Evolutionary conservation across 1,140 invertebrate species (phyloP).

Genomic region (Pogonognathellus flavescens): DNA sequence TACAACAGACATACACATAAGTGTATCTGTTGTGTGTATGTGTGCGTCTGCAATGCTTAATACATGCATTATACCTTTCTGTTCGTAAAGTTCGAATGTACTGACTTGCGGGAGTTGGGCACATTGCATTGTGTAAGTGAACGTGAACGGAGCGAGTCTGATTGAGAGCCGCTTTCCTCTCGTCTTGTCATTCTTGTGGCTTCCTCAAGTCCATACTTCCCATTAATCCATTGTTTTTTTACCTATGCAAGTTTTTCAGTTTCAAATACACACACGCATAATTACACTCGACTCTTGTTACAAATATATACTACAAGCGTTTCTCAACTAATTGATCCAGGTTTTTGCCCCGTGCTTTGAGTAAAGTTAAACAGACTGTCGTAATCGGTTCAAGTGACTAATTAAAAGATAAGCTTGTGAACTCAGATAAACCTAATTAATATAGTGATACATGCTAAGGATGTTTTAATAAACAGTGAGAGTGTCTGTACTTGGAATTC

Average conservation of each 20-base stretch:
- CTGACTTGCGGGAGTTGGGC: not conserved
- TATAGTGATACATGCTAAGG: too few species aligned
- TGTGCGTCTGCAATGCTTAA: not conserved
- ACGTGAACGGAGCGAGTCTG: conserved; percentile 24
- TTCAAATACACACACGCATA: not conserved
- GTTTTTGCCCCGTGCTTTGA: too few species aligned
- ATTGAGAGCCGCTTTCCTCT: conserved; percentile 18
- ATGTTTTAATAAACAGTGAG: too few species aligned
- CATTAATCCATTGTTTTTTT: conserved; percentile 15
- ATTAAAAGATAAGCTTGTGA: too few species aligned
- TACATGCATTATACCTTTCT: not conserved
- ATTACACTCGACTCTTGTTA: not conserved
- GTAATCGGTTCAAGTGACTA: too few species aligned
- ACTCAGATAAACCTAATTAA: too few species aligned
- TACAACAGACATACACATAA: conserved; percentile 10
- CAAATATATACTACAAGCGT: too few species aligned
- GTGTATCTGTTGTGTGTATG: not conserved
- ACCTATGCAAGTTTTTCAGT: conserved; percentile 18
- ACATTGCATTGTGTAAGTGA: conserved; percentile 36
- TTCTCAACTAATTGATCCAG: too few species aligned
- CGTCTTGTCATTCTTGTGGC: conserved; percentile 29
- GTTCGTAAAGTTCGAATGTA: conserved; percentile 18
- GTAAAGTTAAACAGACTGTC: too few species aligned
- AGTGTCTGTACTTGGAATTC: too few species aligned
- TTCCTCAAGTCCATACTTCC: conserved; percentile 4